A percentile compares a stretch with the other conserved stretches of the same genome.
phyloP scores from a whole-genome alignment of 2,888 invertebrate genomes.

The Eristalinus sepulchralis region DNA sequence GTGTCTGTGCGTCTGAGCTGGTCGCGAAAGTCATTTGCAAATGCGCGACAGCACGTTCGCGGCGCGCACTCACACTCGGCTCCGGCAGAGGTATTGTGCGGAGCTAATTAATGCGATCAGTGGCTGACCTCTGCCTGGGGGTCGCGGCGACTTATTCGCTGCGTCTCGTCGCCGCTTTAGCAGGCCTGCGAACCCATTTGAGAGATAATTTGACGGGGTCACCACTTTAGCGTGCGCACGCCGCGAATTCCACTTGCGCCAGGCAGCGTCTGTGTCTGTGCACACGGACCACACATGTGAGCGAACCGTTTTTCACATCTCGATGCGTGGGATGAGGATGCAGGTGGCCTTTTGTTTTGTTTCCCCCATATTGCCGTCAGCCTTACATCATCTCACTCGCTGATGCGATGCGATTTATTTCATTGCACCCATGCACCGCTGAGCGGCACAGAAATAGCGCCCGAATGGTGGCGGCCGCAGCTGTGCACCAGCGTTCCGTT shows the following conservation, averaged over 20 bases:
- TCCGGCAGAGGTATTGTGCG: conserved; percentile 9
- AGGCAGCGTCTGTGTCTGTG: not conserved
- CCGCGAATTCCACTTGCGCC: conserved; percentile 47
- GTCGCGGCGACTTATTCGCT: conserved; percentile 54
- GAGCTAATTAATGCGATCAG: conserved; percentile 67
- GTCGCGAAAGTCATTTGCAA: conserved; percentile 62
- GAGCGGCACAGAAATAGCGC: conserved; percentile 57
- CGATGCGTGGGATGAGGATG: conserved; percentile 69
- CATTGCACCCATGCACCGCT: conserved; percentile 44
- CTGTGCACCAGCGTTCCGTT: conserved; percentile 48
- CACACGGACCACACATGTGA: conserved; percentile 53
- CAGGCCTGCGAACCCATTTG: conserved; percentile 47
- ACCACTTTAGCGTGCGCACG: conserved; percentile 21
- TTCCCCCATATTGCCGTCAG: conserved; percentile 52
- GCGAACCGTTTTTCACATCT: conserved; percentile 52
- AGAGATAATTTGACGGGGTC: conserved; percentile 54
- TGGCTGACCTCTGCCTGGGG: conserved; percentile 63
- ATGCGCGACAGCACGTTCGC: conserved; percentile 20
- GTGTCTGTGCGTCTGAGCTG: conserved; percentile 43
- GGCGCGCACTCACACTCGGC: not conserved
- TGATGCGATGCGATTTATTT: conserved; percentile 65
- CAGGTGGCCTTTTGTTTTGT: conserved; percentile 69
- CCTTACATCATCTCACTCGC: conserved; percentile 65
- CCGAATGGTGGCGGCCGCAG: not conserved
- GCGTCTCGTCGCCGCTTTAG: conserved; percentile 18